Base-by-base conservation (phyloP, 2,888 invertebrate genomes). In the Sesia apiformis region DNA sequence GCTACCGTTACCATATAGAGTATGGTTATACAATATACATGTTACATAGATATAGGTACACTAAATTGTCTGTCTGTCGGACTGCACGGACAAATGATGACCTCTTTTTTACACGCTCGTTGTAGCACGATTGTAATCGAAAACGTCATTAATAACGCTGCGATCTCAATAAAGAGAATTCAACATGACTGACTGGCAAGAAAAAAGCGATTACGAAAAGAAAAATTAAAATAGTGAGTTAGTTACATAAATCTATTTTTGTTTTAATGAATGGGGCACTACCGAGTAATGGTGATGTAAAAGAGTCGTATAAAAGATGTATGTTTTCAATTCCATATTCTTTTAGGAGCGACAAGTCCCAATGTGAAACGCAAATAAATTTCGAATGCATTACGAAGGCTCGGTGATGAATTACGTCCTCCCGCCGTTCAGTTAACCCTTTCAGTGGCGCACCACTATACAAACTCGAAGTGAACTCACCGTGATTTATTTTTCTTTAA, bases 351-450 rank as follows among this genome's bases (percentile, higher is more conserved):
- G 8, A 65, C 71, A 61, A 76, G 78, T 78, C 77, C 72, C 72
- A 62, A 69, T 65, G 79, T 82, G 74, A 83, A 81, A 82, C 77
- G 81, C 80, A 81, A 77, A 87, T 87, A 86, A 85, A 87, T 86
- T 80, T 78, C 69, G 76, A 81, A 76, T 72, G 78, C 84, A 84
- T 86, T 84, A 80, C 81, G 72, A 46, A 64, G 64, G 63, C 64
- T 63, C 61, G 61, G 74, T 84, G 84, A 87, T 84, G 78, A 73
- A 86, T 83, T 70, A 77, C 82, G 76, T 81, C 81, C 82, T 78
- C 68, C 65, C 63, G 55, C 53, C 53, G 53, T 56, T 58, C 60
- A 62, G 65, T 72, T 69, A 78, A 78, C 82, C 81, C 85, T 84
- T 84, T 83, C 74, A 76, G 69, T 23, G 23, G 42, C 42, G 42